These are phyloP conservation scores for Arnoldichthys spilopterus DNA, from an alignment of 2,797 vertebrate species.

Conservation along the genomic window DNA sequence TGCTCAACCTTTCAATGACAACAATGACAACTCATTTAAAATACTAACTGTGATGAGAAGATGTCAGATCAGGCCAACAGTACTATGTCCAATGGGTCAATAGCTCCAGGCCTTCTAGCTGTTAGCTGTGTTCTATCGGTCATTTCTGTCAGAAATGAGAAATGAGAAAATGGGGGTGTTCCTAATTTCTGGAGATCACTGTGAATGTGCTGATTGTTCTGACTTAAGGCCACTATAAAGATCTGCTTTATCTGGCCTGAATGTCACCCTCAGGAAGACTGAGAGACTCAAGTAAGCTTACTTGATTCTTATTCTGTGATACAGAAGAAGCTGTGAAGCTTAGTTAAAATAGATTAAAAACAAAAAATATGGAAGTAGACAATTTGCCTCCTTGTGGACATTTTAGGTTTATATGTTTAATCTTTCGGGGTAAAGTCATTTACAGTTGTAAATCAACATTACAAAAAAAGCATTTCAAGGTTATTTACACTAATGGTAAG, in stretches of 20 bases:
- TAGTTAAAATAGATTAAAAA: background rate
- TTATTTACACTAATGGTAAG: too few relatives aligned
- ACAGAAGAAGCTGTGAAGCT: background rate
- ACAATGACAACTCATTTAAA: background rate
- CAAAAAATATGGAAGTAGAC: background rate
- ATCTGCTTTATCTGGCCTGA: background rate
- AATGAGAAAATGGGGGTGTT: slow-evolving; percentile 6
- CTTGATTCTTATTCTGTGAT: background rate
- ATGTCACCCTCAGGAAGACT: background rate
- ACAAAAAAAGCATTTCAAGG: too few relatives aligned
- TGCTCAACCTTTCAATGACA: background rate
- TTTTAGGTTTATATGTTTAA: too few relatives aligned
- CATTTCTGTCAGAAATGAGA: slow-evolving; percentile 13
- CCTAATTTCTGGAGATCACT: background rate
- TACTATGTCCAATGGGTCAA: background rate
- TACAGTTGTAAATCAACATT: too few relatives aligned
- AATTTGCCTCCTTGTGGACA: too few relatives aligned
- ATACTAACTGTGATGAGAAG: too few relatives aligned
- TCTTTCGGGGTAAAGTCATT: too few relatives aligned
- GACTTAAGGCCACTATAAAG: background rate
- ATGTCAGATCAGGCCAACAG: too few relatives aligned
- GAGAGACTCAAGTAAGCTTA: background rate
- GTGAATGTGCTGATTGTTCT: slow-evolving; percentile 8
- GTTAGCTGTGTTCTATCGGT: background rate
- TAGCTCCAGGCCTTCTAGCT: background rate